phyloP scores from a whole-genome alignment of 2,888 invertebrate genomes.

The Galerucella calmariensis region DNA sequence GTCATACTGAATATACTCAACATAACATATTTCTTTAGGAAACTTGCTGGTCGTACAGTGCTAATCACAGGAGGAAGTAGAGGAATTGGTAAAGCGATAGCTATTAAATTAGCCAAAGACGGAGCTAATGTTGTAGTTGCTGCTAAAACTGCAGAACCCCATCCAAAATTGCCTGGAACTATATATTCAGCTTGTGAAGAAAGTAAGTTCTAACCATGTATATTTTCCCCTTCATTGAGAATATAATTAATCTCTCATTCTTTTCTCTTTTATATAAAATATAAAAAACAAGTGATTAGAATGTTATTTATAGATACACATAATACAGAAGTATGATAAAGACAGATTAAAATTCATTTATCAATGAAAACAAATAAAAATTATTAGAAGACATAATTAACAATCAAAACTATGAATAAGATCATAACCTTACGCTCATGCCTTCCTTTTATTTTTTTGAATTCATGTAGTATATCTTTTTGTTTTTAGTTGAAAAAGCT shows the following conservation, averaged over 20 bases:
- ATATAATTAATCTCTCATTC: too few relatives aligned
- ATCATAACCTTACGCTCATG: too few relatives aligned
- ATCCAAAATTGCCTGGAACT: constrained; percentile 92
- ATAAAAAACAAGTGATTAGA: too few relatives aligned
- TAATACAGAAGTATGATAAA: too few relatives aligned
- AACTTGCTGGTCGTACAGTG: constrained; percentile 87
- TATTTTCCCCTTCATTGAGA: neutral
- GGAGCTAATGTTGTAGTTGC: constrained; percentile 93
- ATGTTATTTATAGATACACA: too few relatives aligned
- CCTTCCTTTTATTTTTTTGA: too few relatives aligned
- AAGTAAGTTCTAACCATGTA: constrained; percentile 67
- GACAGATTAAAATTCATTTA: too few relatives aligned
- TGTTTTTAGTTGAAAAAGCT: constrained; percentile 78
- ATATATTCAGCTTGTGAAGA: constrained; percentile 92
- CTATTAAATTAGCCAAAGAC: constrained; percentile 90
- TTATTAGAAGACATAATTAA: too few relatives aligned
- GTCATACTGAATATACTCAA: too few relatives aligned
- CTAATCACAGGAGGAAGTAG: constrained; percentile 97
- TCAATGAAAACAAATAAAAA: too few relatives aligned
- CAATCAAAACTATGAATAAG: too few relatives aligned
- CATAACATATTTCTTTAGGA: constrained; percentile 62
- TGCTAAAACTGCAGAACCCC: constrained; percentile 90
- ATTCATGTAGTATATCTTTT: constrained; percentile 17
- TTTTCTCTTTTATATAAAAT: too few relatives aligned
- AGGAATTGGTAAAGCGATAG: constrained; percentile 96